phyloP scores from a whole-genome alignment of 2,113 vertebrate species.

The Parotia lawesii region DNA sequence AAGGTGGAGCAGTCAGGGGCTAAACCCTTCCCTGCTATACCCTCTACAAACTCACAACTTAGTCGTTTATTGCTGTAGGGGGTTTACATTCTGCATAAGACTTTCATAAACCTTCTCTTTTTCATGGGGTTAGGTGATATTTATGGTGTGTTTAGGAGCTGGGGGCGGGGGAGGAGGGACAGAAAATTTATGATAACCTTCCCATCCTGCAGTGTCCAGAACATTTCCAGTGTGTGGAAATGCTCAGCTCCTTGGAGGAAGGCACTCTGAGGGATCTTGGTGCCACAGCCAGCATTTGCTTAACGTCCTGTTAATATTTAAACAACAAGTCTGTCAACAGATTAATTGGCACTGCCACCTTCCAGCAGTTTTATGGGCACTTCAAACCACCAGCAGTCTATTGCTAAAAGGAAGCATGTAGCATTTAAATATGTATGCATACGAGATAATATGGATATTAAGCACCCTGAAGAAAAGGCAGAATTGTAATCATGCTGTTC shows the following conservation, averaged over 20 bases:
- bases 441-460: neutral
- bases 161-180: neutral
- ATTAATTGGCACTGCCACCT: constrained; percentile 64
- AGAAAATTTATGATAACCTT: neutral
- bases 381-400: constrained; percentile 15
- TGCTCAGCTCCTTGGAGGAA: neutral
- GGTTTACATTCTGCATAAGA: neutral
- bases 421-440: constrained; percentile 21
- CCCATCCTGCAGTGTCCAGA: neutral
- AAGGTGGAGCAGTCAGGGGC: neutral
- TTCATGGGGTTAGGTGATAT: neutral
- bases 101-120: neutral
- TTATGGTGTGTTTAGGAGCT: neutral
- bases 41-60: neutral
- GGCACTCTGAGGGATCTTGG: neutral
- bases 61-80: neutral
- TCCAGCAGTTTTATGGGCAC: constrained; percentile 56
- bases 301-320: constrained; percentile 61
- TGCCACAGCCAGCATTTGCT: constrained; percentile 41
- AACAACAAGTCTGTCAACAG: constrained; percentile 67
- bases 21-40: neutral
- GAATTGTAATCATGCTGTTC: neutral
- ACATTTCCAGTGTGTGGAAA: neutral
- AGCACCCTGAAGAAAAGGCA: neutral
- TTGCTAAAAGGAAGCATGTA: constrained; percentile 9